Evolutionary conservation across 1,140 invertebrate genomes (phyloP), one percentile per base, ranked within the genome.

Genomic region (Onthophagus taurus): DNA sequence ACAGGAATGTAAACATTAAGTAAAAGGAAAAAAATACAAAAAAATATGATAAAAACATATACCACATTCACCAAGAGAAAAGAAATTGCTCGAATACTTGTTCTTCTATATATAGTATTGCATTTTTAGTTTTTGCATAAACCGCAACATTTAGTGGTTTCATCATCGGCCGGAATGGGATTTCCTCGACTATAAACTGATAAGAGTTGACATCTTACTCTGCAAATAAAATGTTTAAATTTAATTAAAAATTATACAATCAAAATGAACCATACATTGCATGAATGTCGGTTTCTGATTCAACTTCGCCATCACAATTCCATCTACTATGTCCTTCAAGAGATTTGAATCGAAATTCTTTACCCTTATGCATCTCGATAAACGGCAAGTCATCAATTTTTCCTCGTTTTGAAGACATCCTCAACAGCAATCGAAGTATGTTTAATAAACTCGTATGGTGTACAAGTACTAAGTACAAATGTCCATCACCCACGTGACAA

Each of bases 261-360:
- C 18, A 45, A 1, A 14, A 14, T 35, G 9, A 36, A 36, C 14
- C n/a, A 2, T 59, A 83, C 83, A 77, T 83, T 51, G 85, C 78
- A 52, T 76, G 74, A 29, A 88, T 71, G 53, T 77, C 72, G 38
- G 79, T 69, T 50, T 80, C 75, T 21, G 72, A 67, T 31, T 89
- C 66, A 13, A 89, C 67, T 63, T 91, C 87, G 7, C 87, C 87
- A 65, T 91, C 87, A 69, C 85, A 89, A 58, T 90, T 89, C 86
- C 87, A 91, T 14, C 82, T 75, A 52, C 79, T 82, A 17, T 55
- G 49, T 26, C 53, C 61, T 23, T 65, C 60, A 44, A 54, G 52
- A 44, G 80, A 74, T 29, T 76, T 75, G 54, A 87, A 85, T 52
- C 69, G 73, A 54, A 87, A 85, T 65, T 85, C 80, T 48, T 76